phyloP scores from a whole-genome alignment of 1,140 invertebrate genomes.

The Dreissena polymorpha region DNA sequence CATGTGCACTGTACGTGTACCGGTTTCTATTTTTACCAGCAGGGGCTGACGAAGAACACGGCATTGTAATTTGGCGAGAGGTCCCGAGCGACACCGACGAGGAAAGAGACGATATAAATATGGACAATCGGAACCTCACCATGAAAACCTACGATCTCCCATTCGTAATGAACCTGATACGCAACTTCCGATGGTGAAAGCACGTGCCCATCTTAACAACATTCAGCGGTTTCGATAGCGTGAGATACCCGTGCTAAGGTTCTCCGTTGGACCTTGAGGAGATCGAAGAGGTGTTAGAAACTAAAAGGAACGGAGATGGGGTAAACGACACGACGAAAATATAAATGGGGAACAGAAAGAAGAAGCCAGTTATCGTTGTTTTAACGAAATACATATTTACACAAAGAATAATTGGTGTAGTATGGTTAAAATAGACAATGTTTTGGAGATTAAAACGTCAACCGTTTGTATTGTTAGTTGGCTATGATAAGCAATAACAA shows the following conservation, averaged over 20 bases:
- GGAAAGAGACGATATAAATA: conserved; percentile 16
- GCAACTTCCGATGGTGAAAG: conserved; percentile 18
- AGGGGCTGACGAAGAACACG: conserved; percentile 49
- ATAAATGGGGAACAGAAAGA: too few species aligned
- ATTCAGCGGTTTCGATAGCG: conserved; percentile 27
- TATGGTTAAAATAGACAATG: too few species aligned
- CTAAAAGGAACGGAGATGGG: conserved; percentile 7
- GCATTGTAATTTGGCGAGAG: conserved; percentile 47
- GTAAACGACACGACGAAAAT: conserved; percentile 11
- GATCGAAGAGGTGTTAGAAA: not conserved
- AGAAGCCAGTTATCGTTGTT: too few species aligned
- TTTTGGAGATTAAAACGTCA: too few species aligned
- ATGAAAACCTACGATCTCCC: conserved; percentile 50
- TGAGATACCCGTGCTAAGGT: not conserved
- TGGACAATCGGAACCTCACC: conserved; percentile 14
- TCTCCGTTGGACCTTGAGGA: not conserved
- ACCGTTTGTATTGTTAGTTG: too few species aligned
- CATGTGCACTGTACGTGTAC: too few species aligned
- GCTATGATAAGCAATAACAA: too few species aligned
- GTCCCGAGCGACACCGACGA: conserved; percentile 22
- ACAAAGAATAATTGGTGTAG: too few species aligned
- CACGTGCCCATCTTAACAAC: conserved; percentile 35
- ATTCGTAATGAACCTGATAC: conserved; percentile 37
- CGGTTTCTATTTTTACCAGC: too few species aligned
- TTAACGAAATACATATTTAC: too few species aligned